Evolutionary conservation across 2,797 vertebrate species (phyloP).

Genomic region (Notoglanidium macrostoma): DNA sequence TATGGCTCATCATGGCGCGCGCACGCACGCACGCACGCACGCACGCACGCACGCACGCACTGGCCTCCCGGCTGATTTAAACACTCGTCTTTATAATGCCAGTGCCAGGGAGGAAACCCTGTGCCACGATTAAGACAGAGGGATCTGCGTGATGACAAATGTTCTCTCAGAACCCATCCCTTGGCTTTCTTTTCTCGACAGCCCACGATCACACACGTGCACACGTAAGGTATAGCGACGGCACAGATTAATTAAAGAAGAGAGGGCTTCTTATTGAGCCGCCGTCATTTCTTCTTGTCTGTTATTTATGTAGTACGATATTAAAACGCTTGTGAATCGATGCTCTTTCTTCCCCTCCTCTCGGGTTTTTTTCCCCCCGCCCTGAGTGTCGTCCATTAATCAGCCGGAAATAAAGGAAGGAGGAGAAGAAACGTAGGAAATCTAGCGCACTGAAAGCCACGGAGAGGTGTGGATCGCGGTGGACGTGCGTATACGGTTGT

Average conservation of each 20-base stretch:
- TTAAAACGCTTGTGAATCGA: conserved; percentile 48
- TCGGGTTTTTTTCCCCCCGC: not conserved
- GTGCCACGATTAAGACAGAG: conserved; percentile 65
- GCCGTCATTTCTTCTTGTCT: conserved; percentile 1
- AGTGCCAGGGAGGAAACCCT: conserved; percentile 69
- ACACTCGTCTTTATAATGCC: conserved; percentile 21
- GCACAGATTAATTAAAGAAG: conserved; percentile 28
- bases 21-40: conserved; percentile 13
- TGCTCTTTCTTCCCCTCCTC: not conserved
- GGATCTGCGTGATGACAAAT: conserved; percentile 30
- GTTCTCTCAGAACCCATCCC: not conserved
- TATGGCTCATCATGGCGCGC: conserved; percentile 69
- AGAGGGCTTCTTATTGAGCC: conserved; percentile 32
- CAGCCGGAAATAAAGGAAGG: conserved; percentile 42
- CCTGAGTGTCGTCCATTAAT: conserved; percentile 52
- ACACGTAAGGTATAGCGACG: not conserved
- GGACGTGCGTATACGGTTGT: not conserved
- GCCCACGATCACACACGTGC: not conserved
- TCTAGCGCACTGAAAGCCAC: not conserved
- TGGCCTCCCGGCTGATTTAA: conserved; percentile 21
- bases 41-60: conserved; percentile 8
- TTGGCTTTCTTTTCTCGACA: not conserved
- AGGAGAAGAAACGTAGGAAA: conserved; percentile 37
- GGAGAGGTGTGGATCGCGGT: not conserved
- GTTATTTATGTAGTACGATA: conserved; percentile 51